Evolutionary conservation across 2,888 invertebrate genomes (phyloP).

Genomic region (Aporophyla nigra): DNA sequence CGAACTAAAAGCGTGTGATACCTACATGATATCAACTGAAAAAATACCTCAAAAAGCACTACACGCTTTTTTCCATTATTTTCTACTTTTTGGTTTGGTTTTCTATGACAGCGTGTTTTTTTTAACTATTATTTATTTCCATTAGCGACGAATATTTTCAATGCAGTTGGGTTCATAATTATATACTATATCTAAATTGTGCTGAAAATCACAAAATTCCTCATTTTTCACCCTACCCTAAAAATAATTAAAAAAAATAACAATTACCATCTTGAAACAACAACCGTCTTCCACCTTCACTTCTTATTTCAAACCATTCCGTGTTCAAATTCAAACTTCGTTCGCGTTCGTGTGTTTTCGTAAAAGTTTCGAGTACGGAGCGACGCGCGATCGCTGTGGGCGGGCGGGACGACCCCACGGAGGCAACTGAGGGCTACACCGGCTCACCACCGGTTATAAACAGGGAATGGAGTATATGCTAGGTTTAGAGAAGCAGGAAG

Average conservation of each 20-base stretch:
- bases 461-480: constrained; percentile 65
- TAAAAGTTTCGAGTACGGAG: constrained; percentile 62
- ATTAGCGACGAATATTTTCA: no score
- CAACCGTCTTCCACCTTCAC: constrained; percentile 26
- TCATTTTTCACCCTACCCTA: no score
- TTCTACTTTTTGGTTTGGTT: no score
- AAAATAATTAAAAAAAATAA: background rate
- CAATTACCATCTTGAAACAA: constrained; percentile 54
- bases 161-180: no score
- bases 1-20: no score
- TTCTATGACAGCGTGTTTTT: no score
- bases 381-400: constrained; percentile 63
- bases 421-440: constrained; percentile 79
- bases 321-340: constrained; percentile 42
- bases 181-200: no score
- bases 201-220: no score
- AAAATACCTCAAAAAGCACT: no score
- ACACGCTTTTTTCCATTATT: no score
- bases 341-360: constrained; percentile 39
- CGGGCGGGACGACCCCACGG: constrained; percentile 76
- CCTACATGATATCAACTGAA: no score
- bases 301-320: constrained; percentile 58
- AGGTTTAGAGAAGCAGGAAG: constrained; percentile 6
- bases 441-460: constrained; percentile 78
- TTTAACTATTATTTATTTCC: no score